These are phyloP conservation scores for Drosophila guanche DNA, from an alignment of 1,140 invertebrate genomes.

Conservation along the genomic window DNA sequence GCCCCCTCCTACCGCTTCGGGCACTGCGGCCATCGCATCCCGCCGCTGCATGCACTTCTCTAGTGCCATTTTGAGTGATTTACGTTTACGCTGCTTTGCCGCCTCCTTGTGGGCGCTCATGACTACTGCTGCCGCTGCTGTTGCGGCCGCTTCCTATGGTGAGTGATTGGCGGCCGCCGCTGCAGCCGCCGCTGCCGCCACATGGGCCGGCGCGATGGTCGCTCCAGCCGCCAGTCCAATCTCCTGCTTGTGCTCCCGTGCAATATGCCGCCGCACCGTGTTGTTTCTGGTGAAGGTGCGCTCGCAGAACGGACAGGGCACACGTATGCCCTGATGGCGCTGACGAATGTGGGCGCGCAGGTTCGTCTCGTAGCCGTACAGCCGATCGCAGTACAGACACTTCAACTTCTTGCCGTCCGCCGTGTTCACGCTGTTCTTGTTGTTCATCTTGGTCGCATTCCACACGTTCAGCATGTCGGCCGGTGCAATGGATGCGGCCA, in stretches of 20 bases:
- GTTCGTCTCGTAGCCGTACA: constrained; percentile 97
- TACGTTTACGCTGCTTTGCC: constrained; percentile 82
- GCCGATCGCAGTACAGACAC: constrained; percentile 94
- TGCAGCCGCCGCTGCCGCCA: constrained; percentile 80
- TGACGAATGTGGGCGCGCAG: constrained; percentile 94
- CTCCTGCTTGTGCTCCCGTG: constrained; percentile 92
- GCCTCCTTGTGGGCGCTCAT: constrained; percentile 80
- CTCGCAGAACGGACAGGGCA: constrained; percentile 93
- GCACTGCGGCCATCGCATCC: constrained; percentile 65
- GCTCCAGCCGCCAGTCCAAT: constrained; percentile 87
- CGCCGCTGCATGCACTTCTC: constrained; percentile 82
- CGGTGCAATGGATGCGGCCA: constrained; percentile 80
- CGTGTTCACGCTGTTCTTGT: constrained; percentile 83
- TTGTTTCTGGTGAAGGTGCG: constrained; percentile 96
- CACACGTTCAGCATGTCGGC: constrained; percentile 83
- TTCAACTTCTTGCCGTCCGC: constrained; percentile 91
- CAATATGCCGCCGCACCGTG: constrained; percentile 93
- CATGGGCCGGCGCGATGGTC: constrained; percentile 79
- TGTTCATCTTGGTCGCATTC: constrained; percentile 83
- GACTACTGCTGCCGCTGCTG: constrained; percentile 83
- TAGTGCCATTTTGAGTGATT: constrained; percentile 83
- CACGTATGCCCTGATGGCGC: constrained; percentile 94
- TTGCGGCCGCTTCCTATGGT: constrained; percentile 85
- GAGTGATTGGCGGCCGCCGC: constrained; percentile 84
- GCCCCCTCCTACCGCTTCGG: constrained; percentile 7